These are phyloP conservation scores for Mormyrus iriodes DNA, from an alignment of 2,113 vertebrate species.

Conservation along the genomic window DNA sequence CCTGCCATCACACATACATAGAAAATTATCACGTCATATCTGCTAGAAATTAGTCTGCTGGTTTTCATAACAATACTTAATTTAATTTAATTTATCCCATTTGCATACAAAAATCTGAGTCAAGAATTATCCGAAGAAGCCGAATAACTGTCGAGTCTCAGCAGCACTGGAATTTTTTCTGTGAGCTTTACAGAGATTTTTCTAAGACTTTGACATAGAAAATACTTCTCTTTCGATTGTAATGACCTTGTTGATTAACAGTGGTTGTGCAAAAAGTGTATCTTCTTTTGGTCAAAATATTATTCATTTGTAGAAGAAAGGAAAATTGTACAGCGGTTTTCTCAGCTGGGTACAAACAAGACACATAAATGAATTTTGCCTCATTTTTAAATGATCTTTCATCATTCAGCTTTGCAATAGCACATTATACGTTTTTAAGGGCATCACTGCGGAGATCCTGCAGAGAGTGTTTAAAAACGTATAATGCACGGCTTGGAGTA, in stretches of 20 bases:
- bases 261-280: not conserved
- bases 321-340: not conserved
- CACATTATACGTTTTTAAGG: not conserved
- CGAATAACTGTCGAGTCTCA: not conserved
- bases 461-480: not conserved
- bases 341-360: not conserved
- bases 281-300: not conserved
- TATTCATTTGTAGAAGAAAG: not conserved
- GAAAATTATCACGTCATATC: not conserved
- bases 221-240: not conserved
- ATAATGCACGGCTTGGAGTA: not conserved
- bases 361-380: not conserved
- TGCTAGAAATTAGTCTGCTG: not conserved
- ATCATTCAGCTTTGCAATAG: not conserved
- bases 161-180: not conserved
- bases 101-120: not conserved
- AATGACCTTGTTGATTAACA: not conserved
- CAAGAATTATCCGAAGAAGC: not conserved
- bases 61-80: not conserved
- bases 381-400: not conserved
- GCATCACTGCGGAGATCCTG: not conserved
- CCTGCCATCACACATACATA: not conserved
- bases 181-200: too few relatives aligned
- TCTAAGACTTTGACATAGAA: not conserved
- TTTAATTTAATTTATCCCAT: not conserved